Evolutionary conservation across 2,113 vertebrate genomes (phyloP).

Genomic region (Mirounga angustirostris): DNA sequence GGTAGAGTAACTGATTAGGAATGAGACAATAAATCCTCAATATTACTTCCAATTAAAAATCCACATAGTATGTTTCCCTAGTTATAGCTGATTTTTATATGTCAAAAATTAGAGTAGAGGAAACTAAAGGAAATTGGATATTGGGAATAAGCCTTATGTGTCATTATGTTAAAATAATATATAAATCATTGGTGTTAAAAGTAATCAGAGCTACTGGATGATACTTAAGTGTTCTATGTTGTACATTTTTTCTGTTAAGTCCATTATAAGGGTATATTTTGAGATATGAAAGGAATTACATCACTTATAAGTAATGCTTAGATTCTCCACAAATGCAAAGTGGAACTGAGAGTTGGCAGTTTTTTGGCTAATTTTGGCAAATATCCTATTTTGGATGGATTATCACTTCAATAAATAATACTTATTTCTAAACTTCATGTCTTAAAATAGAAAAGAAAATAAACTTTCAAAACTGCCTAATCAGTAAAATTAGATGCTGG

Average conservation of each 20-base stretch:
- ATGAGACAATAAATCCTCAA: conserved; percentile 6
- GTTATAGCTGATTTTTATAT: neutral
- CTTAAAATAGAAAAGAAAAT: conserved; percentile 20
- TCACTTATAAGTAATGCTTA: neutral
- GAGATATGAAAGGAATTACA: neutral
- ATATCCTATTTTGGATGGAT: neutral
- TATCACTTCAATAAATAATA: neutral
- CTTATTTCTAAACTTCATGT: neutral
- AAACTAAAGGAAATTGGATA: conserved; percentile 15
- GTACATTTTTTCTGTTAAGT: neutral
- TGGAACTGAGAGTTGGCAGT: neutral
- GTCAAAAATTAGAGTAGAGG: conserved; percentile 1
- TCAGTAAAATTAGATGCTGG: neutral
- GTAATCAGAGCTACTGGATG: neutral
- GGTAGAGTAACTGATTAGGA: neutral
- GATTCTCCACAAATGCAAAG: neutral
- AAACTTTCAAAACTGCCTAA: neutral
- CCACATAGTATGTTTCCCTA: neutral
- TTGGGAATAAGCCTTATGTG: neutral
- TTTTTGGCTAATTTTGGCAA: conserved; percentile 7
- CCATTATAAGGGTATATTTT: neutral
- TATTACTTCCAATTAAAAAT: conserved; percentile 42
- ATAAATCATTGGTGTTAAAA: neutral
- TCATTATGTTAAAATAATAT: neutral
- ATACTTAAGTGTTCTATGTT: neutral